Evolutionary conservation across 2,113 vertebrate genomes (phyloP), one percentile per base, ranked within the genome.

Genomic region (Tragelaphus strepsiceros): DNA sequence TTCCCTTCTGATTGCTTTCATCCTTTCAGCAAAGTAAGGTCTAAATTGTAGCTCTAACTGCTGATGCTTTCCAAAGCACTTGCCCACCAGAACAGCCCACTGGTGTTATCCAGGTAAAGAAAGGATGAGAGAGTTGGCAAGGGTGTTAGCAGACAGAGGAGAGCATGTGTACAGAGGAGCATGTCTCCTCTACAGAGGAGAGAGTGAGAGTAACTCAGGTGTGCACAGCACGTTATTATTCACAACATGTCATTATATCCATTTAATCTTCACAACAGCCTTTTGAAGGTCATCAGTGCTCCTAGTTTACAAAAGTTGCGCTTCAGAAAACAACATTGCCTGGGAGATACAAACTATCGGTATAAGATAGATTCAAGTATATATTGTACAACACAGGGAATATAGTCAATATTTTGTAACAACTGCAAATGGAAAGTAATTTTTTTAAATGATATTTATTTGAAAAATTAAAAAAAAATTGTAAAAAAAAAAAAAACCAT

Each of bases 391-490:
- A 51, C 46, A 81, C 46, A 6, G 28, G 46, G 28, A 51, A 53
- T 51, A 81, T 32, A 53, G 8, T 9, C 28, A 53, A 53, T 81
- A 32, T 53, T 12, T 81, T 81, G 46, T 21, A 53, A 32, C 46
- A 80, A 21, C 5, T 32, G 46, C 28, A 32, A 81, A 32, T 53
- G 46, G 19, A 53, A 32, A 81, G 46, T 32, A 81, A 81, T 10
- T 11, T 81, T 74, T 81, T 12, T 0, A 32, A 30, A 21, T 81
- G 9, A 30, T 32, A 51, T 51, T 53, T 32, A 32, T 81, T 81
- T 51, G 61, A 81, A 81, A 32, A 51, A 51, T 49, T 0, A 0
- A 12, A 81, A 0, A 12, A 81, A 32, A 51, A 21, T 19, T 51
- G 2, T 35, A 1, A 71, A 71, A 71, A 67, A 64, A n/a, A n/a